Conservation (phyloP, 2,797 vertebrate species). For the Aplochiton taeniatus region DNA sequence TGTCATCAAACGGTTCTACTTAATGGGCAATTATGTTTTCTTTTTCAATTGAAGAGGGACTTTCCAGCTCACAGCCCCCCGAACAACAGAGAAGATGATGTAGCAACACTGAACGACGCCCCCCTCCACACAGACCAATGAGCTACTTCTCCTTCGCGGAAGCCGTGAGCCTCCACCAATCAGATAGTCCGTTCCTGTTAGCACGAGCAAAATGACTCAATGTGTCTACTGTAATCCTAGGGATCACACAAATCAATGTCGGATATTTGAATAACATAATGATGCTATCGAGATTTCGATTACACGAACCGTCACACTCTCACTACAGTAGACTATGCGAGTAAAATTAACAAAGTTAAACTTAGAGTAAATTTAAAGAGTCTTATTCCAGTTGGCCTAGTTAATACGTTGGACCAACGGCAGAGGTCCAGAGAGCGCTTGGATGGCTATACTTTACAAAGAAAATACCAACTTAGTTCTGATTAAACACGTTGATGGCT, state of each 20-base stretch:
- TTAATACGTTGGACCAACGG: too few relatives aligned
- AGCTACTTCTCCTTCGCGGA: slow-evolving; percentile 15
- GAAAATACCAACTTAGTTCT: too few relatives aligned
- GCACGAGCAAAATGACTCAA: slow-evolving; percentile 33
- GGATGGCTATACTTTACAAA: too few relatives aligned
- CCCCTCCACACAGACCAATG: slow-evolving; percentile 45
- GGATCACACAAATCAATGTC: neutral
- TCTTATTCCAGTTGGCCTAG: too few relatives aligned
- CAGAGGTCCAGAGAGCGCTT: too few relatives aligned
- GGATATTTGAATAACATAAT: too few relatives aligned
- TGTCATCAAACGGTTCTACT: neutral
- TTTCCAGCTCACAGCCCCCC: slow-evolving; percentile 62
- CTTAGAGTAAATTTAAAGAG: too few relatives aligned
- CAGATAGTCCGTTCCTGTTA: slow-evolving; percentile 33
- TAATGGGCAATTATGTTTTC: slow-evolving; percentile 11
- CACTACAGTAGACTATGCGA: too few relatives aligned
- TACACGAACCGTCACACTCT: too few relatives aligned
- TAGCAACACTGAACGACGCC: slow-evolving; percentile 61
- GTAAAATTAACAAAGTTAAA: too few relatives aligned
- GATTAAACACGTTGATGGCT: too few relatives aligned
- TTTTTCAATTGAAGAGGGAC: slow-evolving; percentile 51
- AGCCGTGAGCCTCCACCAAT: slow-evolving; percentile 48
- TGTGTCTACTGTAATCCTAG: neutral
- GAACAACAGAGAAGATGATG: slow-evolving; percentile 54
- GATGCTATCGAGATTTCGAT: too few relatives aligned